A percentile compares a stretch with the other conserved stretches of the same genome.
phyloP scores from a whole-genome alignment of 2,888 invertebrate species.

The Enoplolaimus lenunculus region DNA sequence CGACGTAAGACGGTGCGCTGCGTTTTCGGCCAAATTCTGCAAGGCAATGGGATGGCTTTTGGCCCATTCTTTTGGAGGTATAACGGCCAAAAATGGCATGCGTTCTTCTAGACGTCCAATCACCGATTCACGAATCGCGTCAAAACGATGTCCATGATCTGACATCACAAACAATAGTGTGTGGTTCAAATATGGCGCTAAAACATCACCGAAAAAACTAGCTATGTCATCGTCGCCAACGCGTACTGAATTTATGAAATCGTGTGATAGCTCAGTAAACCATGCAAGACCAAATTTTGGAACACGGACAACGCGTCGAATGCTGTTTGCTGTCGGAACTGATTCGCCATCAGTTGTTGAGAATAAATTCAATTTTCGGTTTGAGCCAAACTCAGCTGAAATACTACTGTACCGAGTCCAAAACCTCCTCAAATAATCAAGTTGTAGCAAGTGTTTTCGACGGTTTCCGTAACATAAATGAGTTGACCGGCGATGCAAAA shows the following conservation, averaged over 20 bases:
- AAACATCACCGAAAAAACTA: constrained; percentile 33
- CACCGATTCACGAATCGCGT: constrained; percentile 40
- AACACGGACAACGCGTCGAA: background rate
- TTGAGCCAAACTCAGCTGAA: constrained; percentile 26
- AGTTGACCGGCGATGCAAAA: constrained; percentile 31
- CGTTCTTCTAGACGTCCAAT: constrained; percentile 34
- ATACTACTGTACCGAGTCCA: constrained; percentile 33
- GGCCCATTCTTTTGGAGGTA: constrained; percentile 28
- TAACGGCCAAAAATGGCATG: constrained; percentile 34
- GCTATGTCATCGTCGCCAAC: constrained; percentile 42
- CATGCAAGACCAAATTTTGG: constrained; percentile 41
- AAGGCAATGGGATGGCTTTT: background rate
- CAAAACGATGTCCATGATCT: constrained; percentile 45
- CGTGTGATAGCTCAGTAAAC: constrained; percentile 44
- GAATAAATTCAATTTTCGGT: background rate
- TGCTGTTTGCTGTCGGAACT: constrained; percentile 18
- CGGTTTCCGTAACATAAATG: constrained; percentile 33
- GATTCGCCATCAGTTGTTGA: too few relatives aligned
- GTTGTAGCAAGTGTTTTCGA: constrained; percentile 33
- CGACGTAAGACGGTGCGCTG: constrained; percentile 5
- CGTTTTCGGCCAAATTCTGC: constrained; percentile 16
- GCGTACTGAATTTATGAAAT: constrained; percentile 42
- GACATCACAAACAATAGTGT: constrained; percentile 36
- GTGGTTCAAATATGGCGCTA: constrained; percentile 24
- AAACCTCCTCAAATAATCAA: constrained; percentile 39